A percentile compares a stretch with the other conserved stretches of the same genome.
Evolutionary conservation across 2,797 vertebrate species (phyloP).

Genomic region (Phataginus tricuspis): DNA sequence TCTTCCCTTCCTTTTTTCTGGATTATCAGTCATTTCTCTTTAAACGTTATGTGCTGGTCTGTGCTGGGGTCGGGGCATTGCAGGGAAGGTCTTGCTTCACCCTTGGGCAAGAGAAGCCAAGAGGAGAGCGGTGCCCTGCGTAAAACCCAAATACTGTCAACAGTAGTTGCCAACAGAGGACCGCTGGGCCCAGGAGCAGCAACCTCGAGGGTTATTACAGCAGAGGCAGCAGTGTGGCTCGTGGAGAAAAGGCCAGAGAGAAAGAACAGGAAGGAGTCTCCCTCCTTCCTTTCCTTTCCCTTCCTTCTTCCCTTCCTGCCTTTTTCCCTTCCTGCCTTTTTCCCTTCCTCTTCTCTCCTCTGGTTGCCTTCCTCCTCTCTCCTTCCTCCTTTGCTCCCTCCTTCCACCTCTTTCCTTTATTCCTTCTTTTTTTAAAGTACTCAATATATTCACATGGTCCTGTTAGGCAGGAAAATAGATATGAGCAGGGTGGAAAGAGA

Average conservation of each 20-base stretch:
- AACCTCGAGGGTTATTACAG: too few species aligned
- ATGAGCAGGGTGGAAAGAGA: too few species aligned
- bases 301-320: neutral
- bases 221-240: neutral
- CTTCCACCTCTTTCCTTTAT: too few species aligned
- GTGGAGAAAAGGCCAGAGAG: neutral
- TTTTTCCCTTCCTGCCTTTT: neutral
- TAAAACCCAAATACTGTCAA: neutral
- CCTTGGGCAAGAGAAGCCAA: neutral
- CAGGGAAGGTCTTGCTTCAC: neutral
- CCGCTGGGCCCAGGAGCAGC: neutral
- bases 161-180: neutral
- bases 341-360: too few species aligned
- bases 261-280: neutral
- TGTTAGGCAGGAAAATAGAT: too few species aligned
- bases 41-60: neutral
- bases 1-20: slow-evolving; percentile 57
- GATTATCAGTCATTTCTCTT: slow-evolving; percentile 54
- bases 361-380: neutral
- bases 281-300: neutral
- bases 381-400: neutral
- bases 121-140: neutral
- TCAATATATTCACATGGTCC: too few species aligned
- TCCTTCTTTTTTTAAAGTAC: neutral
- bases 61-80: neutral